These are phyloP conservation scores for Aix galericulata DNA, from an alignment of 2,113 vertebrate species.

Conservation along the genomic window DNA sequence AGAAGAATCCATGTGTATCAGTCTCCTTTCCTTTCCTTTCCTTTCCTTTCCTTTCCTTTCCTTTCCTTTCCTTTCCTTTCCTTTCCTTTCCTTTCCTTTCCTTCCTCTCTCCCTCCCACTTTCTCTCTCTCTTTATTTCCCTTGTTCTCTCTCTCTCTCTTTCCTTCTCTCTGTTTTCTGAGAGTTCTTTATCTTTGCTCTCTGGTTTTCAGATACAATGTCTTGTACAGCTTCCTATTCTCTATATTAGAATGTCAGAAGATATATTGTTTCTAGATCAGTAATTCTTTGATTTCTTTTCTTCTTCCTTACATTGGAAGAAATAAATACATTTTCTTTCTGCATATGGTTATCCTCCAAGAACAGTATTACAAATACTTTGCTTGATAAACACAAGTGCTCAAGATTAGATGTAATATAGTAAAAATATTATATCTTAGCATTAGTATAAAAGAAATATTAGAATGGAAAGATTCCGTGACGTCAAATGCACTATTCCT, in stretches of 20 bases:
- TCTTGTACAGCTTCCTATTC: background rate
- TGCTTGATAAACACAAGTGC: background rate
- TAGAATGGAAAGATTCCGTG: background rate
- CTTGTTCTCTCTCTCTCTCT: too few species aligned
- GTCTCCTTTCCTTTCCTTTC: background rate
- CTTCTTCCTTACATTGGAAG: background rate
- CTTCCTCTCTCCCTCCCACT: too few species aligned
- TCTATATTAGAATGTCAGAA: background rate
- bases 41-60: too few species aligned
- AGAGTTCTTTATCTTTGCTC: background rate
- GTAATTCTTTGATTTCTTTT: background rate
- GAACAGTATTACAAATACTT: background rate
- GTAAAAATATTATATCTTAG: background rate
- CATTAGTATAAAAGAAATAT: background rate
- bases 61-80: too few species aligned
- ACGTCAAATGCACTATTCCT: background rate
- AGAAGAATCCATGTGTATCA: background rate
- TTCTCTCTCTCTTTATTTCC: too few species aligned
- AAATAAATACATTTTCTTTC: background rate
- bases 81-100: too few species aligned
- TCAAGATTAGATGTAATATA: background rate
- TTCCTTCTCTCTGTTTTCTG: background rate
- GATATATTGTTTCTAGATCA: background rate
- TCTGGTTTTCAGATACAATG: background rate
- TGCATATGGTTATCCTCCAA: background rate